These are phyloP conservation scores for Astyanax mexicanus DNA, from an alignment of 2,797 vertebrate species.

Conservation along the genomic window DNA sequence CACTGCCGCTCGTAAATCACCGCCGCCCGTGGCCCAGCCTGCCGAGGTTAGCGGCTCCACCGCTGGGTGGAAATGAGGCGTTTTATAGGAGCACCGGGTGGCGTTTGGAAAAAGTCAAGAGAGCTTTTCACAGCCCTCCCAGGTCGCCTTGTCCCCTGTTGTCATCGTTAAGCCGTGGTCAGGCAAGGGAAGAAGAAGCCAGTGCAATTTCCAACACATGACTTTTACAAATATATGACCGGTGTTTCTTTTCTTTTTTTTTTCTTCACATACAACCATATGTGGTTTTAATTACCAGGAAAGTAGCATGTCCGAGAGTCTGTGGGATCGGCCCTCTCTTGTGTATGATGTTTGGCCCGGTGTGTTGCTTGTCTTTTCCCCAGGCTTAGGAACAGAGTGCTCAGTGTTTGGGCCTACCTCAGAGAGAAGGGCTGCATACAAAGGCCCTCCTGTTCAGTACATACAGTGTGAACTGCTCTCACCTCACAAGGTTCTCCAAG, in stretches of 20 bases:
- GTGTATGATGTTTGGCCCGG: conserved; percentile 46
- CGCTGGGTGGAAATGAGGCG: conserved; percentile 77
- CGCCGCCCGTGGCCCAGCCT: conserved; percentile 28
- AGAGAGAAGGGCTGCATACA: conserved; percentile 55
- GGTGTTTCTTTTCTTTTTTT: no score
- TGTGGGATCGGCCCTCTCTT: conserved; percentile 43
- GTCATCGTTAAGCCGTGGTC: conserved; percentile 60
- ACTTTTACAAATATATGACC: conserved; percentile 42
- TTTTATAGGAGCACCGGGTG: conserved; percentile 77
- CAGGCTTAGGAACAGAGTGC: conserved; percentile 63
- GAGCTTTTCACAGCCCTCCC: conserved; percentile 65
- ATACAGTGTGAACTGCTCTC: conserved; percentile 44
- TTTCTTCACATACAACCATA: conserved; percentile 55
- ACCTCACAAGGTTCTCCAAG: conserved; percentile 44
- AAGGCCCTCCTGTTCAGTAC: conserved; percentile 67
- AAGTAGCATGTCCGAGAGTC: conserved; percentile 51
- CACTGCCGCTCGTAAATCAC: conserved; percentile 78
- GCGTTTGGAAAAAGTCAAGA: conserved; percentile 72
- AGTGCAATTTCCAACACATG: conserved; percentile 32
- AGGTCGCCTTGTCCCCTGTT: conserved; percentile 47
- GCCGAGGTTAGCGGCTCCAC: conserved; percentile 72
- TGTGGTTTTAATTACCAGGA: conserved; percentile 55
- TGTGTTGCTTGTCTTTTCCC: conserved; percentile 51
- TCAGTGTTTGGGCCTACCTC: conserved; percentile 57
- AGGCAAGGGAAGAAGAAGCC: conserved; percentile 16